Percentiles rank a stretch among this genome's conserved stretches.
Conservation (phyloP, 92 coral and sea anemone genomes). For the Bergia sp. region DNA sequence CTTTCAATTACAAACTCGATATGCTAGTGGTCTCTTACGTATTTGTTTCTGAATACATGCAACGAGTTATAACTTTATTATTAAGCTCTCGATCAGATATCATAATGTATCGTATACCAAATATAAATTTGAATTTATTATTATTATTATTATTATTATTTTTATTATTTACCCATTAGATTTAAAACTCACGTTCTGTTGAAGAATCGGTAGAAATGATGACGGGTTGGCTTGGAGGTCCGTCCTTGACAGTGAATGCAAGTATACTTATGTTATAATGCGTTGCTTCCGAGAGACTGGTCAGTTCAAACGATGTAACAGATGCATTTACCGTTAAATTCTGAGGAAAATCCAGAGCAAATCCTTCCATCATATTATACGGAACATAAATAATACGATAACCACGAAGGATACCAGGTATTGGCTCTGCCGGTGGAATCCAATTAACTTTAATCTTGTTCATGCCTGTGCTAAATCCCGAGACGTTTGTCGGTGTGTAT, state of each 20-base stretch:
- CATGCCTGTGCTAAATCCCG: conserved; percentile 17
- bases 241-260: background rate
- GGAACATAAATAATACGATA: background rate
- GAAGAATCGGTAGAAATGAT: too few relatives aligned
- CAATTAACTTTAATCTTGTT: conserved; percentile 17
- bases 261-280: background rate
- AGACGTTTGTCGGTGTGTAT: conserved; percentile 32
- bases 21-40: too few relatives aligned
- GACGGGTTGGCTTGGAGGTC: background rate
- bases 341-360: background rate
- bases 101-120: too few relatives aligned
- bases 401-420: conserved; percentile 5
- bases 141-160: too few relatives aligned
- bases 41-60: too few relatives aligned
- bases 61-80: too few relatives aligned
- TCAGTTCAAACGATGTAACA: background rate
- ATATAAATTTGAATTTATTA: too few relatives aligned
- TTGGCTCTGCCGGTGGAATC: conserved; percentile 1
- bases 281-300: background rate
- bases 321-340: background rate
- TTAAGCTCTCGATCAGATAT: too few relatives aligned
- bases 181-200: too few relatives aligned
- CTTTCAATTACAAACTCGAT: too few relatives aligned
- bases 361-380: background rate
- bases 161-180: too few relatives aligned